Evolutionary conservation across 2,888 invertebrate genomes (phyloP).

Genomic region (Nipponacmea schrenckii): DNA sequence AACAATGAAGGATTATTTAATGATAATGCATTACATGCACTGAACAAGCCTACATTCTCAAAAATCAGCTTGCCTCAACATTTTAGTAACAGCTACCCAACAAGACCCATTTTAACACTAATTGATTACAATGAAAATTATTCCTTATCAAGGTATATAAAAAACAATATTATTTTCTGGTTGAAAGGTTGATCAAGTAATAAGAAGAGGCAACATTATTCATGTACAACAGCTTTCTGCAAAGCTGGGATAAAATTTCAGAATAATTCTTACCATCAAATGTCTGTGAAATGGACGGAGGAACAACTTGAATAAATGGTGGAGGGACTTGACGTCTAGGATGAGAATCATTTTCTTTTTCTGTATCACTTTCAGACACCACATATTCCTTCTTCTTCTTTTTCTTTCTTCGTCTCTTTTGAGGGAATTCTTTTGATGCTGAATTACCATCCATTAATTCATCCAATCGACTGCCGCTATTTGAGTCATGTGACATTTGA

Average conservation of each 20-base stretch:
- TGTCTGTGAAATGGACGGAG: background rate
- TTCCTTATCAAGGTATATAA: too few relatives aligned
- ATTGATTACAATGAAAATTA: too few relatives aligned
- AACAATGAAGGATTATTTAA: too few relatives aligned
- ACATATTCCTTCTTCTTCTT: constrained; percentile 20
- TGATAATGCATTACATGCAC: too few relatives aligned
- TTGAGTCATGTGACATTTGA: constrained; percentile 14
- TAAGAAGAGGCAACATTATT: too few relatives aligned
- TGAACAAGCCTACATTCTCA: too few relatives aligned
- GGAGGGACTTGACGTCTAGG: background rate
- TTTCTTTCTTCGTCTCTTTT: constrained; percentile 21
- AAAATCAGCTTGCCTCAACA: too few relatives aligned
- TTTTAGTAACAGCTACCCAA: too few relatives aligned
- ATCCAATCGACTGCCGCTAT: constrained; percentile 16
- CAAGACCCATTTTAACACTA: too few relatives aligned
- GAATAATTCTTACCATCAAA: background rate
- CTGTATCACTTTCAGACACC: background rate
- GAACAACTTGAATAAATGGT: constrained; percentile 1
- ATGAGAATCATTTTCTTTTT: background rate
- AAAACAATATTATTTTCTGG: too few relatives aligned
- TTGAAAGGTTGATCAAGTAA: too few relatives aligned
- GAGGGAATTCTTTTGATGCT: constrained; percentile 13
- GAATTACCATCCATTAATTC: constrained; percentile 10
- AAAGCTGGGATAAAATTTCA: background rate
- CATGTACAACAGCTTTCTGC: too few relatives aligned